Percentiles rank a stretch among this genome's conserved stretches.
Conservation (phyloP, 1,140 invertebrate genomes). For the Piezodorus guildinii region DNA sequence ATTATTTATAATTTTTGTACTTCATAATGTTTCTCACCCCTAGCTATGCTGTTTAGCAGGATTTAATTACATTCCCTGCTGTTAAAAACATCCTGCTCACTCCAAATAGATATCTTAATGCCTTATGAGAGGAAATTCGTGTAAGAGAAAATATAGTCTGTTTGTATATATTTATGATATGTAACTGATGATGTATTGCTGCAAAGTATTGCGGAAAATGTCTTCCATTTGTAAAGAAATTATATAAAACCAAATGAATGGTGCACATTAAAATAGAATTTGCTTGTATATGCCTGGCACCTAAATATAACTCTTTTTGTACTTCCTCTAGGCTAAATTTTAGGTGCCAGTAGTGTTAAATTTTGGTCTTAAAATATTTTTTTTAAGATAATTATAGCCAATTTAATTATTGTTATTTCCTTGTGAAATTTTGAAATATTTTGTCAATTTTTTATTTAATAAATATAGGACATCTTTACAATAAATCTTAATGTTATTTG, state of each 20-base stretch:
- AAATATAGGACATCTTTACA: slow-evolving; percentile 10
- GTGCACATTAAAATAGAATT: slow-evolving; percentile 20
- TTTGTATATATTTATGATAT: slow-evolving; percentile 22
- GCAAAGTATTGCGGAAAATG: slow-evolving; percentile 18
- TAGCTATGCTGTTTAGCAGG: slow-evolving; percentile 12
- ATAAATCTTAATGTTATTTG: slow-evolving; percentile 15
- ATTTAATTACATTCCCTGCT: slow-evolving; percentile 4
- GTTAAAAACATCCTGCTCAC: slow-evolving; percentile 15
- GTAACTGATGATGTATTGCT: slow-evolving; percentile 18
- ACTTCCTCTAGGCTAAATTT: slow-evolving; percentile 12
- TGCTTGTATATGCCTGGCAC: slow-evolving; percentile 20
- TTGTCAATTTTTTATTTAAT: slow-evolving; percentile 3
- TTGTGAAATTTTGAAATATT: not conserved
- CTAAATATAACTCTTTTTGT: slow-evolving; percentile 16
- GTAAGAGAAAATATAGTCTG: slow-evolving; percentile 22
- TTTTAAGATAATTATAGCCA: slow-evolving; percentile 1
- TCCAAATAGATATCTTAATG: slow-evolving; percentile 21
- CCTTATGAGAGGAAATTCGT: slow-evolving; percentile 22
- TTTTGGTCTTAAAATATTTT: slow-evolving; percentile 11
- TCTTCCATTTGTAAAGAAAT: slow-evolving; percentile 23
- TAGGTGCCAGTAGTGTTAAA: slow-evolving; percentile 16
- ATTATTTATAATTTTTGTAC: not conserved
- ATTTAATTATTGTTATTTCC: slow-evolving; percentile 11
- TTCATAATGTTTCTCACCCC: not conserved
- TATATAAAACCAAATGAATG: slow-evolving; percentile 18